Conservation (phyloP, 2,888 invertebrate species). For the Pelosia muscerda region DNA sequence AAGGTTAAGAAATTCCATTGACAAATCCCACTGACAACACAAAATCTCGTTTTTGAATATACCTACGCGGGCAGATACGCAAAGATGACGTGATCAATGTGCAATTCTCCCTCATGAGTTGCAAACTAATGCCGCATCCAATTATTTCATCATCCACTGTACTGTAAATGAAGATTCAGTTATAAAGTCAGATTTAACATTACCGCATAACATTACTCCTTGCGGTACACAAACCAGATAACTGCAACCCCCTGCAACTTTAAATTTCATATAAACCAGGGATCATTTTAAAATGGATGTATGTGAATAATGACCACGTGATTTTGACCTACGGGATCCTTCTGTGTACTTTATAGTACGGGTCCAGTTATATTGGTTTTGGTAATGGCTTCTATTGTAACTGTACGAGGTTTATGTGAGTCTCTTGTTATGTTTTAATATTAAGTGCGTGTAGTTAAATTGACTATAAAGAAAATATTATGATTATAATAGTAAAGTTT, state of each 20-base stretch:
- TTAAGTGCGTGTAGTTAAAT: constrained; percentile 38
- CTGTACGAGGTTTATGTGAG: constrained; percentile 60
- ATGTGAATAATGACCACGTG: constrained; percentile 62
- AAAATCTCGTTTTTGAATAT: too few relatives aligned
- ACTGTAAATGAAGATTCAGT: constrained; percentile 70
- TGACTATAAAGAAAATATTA: constrained; percentile 34
- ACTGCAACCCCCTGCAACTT: constrained; percentile 54
- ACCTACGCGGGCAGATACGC: too few relatives aligned
- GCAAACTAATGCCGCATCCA: constrained; percentile 40
- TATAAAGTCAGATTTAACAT: constrained; percentile 74
- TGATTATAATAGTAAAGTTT: constrained; percentile 24
- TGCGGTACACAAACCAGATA: constrained; percentile 66
- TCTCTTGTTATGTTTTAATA: constrained; percentile 71
- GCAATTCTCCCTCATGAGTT: too few relatives aligned
- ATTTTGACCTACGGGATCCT: constrained; percentile 60
- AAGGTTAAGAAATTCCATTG: too few relatives aligned
- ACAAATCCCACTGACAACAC: too few relatives aligned
- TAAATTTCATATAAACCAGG: constrained; percentile 43
- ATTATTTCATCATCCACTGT: constrained; percentile 55
- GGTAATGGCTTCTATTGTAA: constrained; percentile 60
- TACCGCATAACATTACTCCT: constrained; percentile 73
- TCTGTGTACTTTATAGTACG: constrained; percentile 56
- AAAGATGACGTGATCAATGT: too few relatives aligned
- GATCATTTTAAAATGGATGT: constrained; percentile 57
- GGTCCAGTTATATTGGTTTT: constrained; percentile 61